Conservation (phyloP, 2,888 invertebrate genomes). For the Spicauda simplicius region DNA sequence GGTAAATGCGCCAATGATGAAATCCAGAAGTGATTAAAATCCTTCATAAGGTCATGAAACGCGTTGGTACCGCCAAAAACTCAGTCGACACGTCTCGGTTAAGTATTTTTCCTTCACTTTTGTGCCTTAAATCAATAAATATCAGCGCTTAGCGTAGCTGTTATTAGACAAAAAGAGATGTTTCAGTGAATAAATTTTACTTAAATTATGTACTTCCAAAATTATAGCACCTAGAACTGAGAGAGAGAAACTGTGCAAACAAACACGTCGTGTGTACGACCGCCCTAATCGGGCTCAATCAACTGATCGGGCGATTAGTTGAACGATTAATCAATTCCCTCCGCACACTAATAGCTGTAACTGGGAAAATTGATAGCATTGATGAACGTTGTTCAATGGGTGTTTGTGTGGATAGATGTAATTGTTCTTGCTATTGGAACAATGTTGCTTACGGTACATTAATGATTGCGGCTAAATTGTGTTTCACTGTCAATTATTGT, state of each 20-base stretch:
- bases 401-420: constrained; percentile 23
- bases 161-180: too few species aligned
- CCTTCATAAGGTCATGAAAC: too few species aligned
- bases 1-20: too few species aligned
- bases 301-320: constrained; percentile 22
- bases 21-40: too few species aligned
- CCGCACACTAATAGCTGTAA: constrained; percentile 14
- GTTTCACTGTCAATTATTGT: constrained; percentile 1
- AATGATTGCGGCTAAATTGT: background rate
- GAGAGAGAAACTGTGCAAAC: background rate
- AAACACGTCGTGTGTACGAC: background rate
- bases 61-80: too few species aligned
- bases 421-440: constrained; percentile 9
- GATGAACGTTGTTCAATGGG: constrained; percentile 23
- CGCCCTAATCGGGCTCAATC: constrained; percentile 18
- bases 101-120: too few species aligned
- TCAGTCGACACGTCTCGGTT: too few species aligned
- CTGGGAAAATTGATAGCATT: constrained; percentile 29
- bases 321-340: constrained; percentile 17
- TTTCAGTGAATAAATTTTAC: too few species aligned
- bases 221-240: background rate
- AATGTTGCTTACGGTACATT: constrained; percentile 8
- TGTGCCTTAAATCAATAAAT: too few species aligned
- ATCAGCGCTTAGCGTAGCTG: too few species aligned
- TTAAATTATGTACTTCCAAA: background rate